Percentiles rank a stretch among this genome's conserved stretches.
phyloP scores from a whole-genome alignment of 2,888 invertebrate genomes.

The Melinaea marsaeus region DNA sequence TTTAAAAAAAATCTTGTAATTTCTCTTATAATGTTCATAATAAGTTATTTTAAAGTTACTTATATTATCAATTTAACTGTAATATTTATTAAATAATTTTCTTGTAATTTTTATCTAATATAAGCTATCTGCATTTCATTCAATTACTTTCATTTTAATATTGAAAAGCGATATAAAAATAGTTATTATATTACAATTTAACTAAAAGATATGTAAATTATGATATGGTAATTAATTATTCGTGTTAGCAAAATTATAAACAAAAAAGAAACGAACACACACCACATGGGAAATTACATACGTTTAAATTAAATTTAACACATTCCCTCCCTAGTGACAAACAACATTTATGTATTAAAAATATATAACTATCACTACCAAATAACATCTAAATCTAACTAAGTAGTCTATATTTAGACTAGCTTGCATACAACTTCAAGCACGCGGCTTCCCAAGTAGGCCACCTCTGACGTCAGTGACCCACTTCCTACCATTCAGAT shows the following conservation, averaged over 20 bases:
- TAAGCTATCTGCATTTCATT: too few species aligned
- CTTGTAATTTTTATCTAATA: too few species aligned
- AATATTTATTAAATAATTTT: too few species aligned
- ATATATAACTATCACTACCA: conserved; percentile 20
- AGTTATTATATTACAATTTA: too few species aligned
- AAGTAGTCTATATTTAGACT: conserved; percentile 60
- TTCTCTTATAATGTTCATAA: too few species aligned
- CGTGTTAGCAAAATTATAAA: conserved; percentile 3
- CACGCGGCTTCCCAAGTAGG: conserved; percentile 69
- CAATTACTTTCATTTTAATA: too few species aligned
- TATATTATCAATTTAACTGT: too few species aligned
- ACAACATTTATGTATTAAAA: conserved; percentile 8
- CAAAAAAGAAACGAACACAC: conserved; percentile 18
- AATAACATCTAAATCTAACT: conserved; percentile 16
- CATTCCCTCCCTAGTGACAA: not conserved
- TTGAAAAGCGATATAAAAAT: too few species aligned
- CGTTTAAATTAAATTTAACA: conserved; percentile 15
- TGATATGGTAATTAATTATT: too few species aligned
- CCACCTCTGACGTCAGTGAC: conserved; percentile 73
- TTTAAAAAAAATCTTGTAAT: too few species aligned
- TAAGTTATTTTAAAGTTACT: too few species aligned
- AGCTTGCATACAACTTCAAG: conserved; percentile 56
- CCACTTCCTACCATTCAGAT: conserved; percentile 72
- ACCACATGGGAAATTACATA: conserved; percentile 24
- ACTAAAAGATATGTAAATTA: too few species aligned